Conservation (phyloP, 2,888 invertebrate species). For the Desoria tigrina region DNA sequence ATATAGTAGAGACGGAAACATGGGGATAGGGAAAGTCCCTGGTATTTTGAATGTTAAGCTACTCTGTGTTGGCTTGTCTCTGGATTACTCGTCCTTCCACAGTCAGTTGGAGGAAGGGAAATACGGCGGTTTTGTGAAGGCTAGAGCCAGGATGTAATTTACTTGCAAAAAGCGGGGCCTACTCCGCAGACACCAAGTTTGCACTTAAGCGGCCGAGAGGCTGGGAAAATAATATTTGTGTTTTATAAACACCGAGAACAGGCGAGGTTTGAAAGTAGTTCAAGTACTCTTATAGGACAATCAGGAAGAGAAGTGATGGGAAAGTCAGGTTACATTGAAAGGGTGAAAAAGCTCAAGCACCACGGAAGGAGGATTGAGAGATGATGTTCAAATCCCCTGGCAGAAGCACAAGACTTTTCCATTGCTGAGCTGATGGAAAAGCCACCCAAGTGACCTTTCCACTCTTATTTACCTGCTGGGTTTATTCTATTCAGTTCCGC, state of each 20-base stretch:
- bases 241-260: conserved; percentile 5
- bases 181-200: no score
- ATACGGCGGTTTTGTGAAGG: no score
- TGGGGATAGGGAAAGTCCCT: no score
- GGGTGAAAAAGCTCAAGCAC: conserved; percentile 7
- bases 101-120: no score
- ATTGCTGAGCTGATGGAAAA: conserved; percentile 3
- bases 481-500: background rate
- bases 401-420: conserved; percentile 10
- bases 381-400: conserved; percentile 15
- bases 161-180: no score
- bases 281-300: conserved; percentile 4
- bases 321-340: conserved; percentile 12
- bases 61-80: no score
- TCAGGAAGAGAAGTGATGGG: conserved; percentile 21
- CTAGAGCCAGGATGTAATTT: no score
- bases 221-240: conserved; percentile 9
- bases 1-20: no score
- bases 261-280: conserved; percentile 6
- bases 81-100: no score
- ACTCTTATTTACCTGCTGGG: conserved; percentile 1
- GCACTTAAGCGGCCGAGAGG: no score
- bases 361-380: background rate
- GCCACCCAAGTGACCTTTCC: conserved; percentile 14
- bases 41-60: no score